Percentiles rank a stretch among this genome's conserved stretches.
Conservation (phyloP, 1,140 invertebrate species). For the Lasaia peninsularis region DNA sequence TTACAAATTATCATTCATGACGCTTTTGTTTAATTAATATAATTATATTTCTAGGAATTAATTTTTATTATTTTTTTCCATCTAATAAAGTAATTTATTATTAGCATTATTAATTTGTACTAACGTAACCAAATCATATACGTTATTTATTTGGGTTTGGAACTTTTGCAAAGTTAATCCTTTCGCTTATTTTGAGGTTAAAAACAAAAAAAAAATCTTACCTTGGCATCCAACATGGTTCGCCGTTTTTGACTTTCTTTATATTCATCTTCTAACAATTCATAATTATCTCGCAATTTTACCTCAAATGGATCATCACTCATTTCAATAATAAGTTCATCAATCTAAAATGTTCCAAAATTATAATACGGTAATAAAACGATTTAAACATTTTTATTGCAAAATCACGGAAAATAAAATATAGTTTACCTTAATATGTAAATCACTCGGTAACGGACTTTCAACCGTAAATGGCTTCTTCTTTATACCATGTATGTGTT, state of each 20-base stretch:
- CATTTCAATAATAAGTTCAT: slow-evolving; percentile 92
- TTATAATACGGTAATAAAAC: too few species aligned
- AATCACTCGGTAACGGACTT: slow-evolving; percentile 88
- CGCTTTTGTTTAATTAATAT: too few species aligned
- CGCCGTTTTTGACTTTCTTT: slow-evolving; percentile 95
- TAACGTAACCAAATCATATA: too few species aligned
- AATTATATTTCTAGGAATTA: too few species aligned
- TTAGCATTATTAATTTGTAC: too few species aligned
- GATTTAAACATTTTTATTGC: neutral
- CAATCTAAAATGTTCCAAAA: slow-evolving; percentile 76
- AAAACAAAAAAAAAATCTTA: slow-evolving; percentile 48
- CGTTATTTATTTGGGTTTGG: too few species aligned
- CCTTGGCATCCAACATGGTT: slow-evolving; percentile 93
- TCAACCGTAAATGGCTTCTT: slow-evolving; percentile 82
- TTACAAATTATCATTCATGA: too few species aligned
- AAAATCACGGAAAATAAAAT: neutral
- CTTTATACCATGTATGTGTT: slow-evolving; percentile 85
- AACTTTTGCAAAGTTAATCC: too few species aligned
- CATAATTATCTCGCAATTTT: slow-evolving; percentile 96
- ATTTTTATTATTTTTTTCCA: too few species aligned
- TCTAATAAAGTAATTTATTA: too few species aligned
- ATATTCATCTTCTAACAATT: slow-evolving; percentile 96
- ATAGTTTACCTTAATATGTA: slow-evolving; percentile 88
- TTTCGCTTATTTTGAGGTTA: neutral
- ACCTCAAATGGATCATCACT: slow-evolving; percentile 99